A percentile compares a stretch with the other conserved stretches of the same genome.
Conservation (phyloP, 30 jellyfish, hydroid and myxozoan genomes). For the Cassiopea andromeda region DNA sequence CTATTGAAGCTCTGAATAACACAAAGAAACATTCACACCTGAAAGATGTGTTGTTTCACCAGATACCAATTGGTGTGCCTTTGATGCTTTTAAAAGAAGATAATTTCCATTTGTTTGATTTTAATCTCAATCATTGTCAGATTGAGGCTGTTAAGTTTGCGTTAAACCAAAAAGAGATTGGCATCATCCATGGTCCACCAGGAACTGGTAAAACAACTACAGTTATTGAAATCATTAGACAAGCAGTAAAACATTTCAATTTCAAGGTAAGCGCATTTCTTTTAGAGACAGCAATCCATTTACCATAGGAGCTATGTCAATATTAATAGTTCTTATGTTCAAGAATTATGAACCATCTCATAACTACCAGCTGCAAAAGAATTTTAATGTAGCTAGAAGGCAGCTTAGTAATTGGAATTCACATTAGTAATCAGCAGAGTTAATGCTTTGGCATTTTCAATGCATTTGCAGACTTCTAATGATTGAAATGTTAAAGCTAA, state of each 20-base stretch:
- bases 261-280: constrained; percentile 67
- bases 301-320: no score
- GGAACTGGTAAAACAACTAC: constrained; percentile 99
- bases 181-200: constrained; percentile 97
- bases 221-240: constrained; percentile 82
- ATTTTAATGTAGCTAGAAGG: no score
- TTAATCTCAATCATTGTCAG: constrained; percentile 75
- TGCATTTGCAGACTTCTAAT: no score
- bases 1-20: constrained; percentile 48
- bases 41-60: constrained; percentile 61
- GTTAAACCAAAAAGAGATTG: constrained; percentile 71
- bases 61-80: constrained; percentile 28
- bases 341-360: no score
- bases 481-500: no score
- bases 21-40: constrained; percentile 42
- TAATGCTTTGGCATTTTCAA: no score
- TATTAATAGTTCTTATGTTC: no score
- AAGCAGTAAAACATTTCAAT: constrained; percentile 71
- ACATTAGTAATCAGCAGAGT: no score
- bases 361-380: no score
- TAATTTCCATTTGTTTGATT: constrained; percentile 39
- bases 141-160: constrained; percentile 88
- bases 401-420: no score
- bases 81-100: constrained; percentile 35
- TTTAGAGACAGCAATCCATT: no score